Evolutionary conservation across 2,888 invertebrate genomes (phyloP).

Genomic region (Spilarctia lutea): DNA sequence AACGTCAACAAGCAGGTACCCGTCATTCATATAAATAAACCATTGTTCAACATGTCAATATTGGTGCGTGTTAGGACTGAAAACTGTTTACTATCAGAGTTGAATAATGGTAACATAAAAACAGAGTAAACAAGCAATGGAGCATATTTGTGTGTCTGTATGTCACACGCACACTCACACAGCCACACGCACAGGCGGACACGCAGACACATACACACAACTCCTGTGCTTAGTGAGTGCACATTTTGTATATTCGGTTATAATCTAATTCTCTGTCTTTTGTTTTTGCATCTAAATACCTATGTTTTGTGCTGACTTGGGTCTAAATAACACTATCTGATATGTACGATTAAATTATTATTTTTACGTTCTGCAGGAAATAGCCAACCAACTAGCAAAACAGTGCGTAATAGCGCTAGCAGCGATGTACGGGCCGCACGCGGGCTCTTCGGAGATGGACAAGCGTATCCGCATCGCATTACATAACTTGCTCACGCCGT

Average conservation of each 20-base stretch:
- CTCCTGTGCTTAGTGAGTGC: no score
- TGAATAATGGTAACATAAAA: not conserved
- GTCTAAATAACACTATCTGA: not conserved
- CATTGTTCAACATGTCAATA: no score
- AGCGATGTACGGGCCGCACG: slow-evolving; percentile 89
- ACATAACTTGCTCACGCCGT: slow-evolving; percentile 93
- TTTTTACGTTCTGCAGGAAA: slow-evolving; percentile 89
- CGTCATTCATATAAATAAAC: not conserved
- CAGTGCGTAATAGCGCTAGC: slow-evolving; percentile 94
- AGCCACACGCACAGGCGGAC: no score
- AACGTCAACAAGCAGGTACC: slow-evolving; percentile 92
- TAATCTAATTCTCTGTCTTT: not conserved
- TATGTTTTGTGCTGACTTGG: not conserved
- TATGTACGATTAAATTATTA: not conserved
- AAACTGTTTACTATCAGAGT: not conserved
- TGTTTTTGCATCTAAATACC: not conserved
- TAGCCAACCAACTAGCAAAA: slow-evolving; percentile 96
- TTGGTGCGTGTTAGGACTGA: no score
- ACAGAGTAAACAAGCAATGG: no score
- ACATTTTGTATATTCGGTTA: no score
- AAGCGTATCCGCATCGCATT: slow-evolving; percentile 84
- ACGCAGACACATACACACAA: no score
- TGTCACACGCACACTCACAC: no score
- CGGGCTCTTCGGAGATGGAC: slow-evolving; percentile 84
- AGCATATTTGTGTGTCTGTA: no score